Conservation (phyloP, 2,888 invertebrate genomes). For the Loripinus fragilis region DNA sequence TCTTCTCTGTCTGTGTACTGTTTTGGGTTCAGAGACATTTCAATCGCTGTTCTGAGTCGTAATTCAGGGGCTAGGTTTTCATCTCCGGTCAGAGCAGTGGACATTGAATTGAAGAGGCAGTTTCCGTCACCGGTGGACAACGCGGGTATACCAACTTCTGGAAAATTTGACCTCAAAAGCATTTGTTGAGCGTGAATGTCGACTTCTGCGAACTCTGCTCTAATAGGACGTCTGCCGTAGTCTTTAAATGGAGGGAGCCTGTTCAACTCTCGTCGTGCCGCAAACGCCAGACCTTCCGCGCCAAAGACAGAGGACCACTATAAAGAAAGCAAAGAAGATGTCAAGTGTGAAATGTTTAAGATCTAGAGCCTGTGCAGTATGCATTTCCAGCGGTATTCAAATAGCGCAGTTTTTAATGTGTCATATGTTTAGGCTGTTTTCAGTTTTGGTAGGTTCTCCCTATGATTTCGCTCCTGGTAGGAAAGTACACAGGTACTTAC, state of each 20-base stretch:
- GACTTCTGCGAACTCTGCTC: not conserved
- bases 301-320: not conserved
- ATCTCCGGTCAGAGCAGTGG: not conserved
- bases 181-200: not conserved
- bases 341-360: too few relatives aligned
- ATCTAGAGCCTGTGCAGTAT: too few relatives aligned
- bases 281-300: not conserved
- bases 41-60: not conserved
- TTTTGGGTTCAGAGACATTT: not conserved
- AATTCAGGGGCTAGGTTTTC: not conserved
- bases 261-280: not conserved
- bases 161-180: not conserved
- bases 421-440: too few relatives aligned
- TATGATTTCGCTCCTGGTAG: too few relatives aligned
- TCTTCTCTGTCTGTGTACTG: not conserved
- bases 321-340: too few relatives aligned
- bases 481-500: too few relatives aligned
- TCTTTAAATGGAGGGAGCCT: not conserved
- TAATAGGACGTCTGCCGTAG: not conserved
- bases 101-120: not conserved
- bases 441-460: too few relatives aligned
- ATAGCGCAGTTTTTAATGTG: too few relatives aligned
- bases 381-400: too few relatives aligned
- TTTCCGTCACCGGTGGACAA: not conserved
- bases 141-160: not conserved